Evolutionary conservation across 2,113 vertebrate genomes (phyloP).

Genomic region (Sylvilagus bachmani): DNA sequence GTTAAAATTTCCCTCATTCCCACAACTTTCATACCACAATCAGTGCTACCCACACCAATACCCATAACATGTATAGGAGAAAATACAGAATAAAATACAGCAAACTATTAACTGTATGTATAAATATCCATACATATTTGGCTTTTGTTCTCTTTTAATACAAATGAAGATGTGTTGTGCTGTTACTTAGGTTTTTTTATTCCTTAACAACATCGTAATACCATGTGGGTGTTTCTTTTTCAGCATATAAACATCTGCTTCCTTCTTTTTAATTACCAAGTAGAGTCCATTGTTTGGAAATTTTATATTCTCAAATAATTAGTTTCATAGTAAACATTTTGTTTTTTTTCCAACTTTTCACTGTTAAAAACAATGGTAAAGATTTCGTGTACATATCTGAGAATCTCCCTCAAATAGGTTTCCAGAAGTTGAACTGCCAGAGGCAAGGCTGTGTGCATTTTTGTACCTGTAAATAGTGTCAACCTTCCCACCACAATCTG

Average conservation of each 20-base stretch:
- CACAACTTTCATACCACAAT: neutral
- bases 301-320: neutral
- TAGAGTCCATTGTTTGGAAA: neutral
- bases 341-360: neutral
- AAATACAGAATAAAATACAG: neutral
- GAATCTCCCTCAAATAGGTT: neutral
- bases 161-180: neutral
- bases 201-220: neutral
- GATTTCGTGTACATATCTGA: neutral
- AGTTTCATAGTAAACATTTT: neutral
- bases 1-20: constrained; percentile 18
- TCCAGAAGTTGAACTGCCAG: neutral
- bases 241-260: neutral
- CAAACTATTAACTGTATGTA: neutral
- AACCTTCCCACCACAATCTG: neutral
- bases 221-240: neutral
- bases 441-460: neutral
- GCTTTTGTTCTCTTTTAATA: neutral
- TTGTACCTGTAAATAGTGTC: neutral
- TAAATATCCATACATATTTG: neutral
- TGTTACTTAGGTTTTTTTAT: neutral
- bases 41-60: too few relatives aligned
- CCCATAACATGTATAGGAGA: neutral
- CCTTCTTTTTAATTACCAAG: neutral
- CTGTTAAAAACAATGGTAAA: neutral